These are phyloP conservation scores for Timema cristinae DNA, from an alignment of 2,888 invertebrate species.

Conservation along the genomic window DNA sequence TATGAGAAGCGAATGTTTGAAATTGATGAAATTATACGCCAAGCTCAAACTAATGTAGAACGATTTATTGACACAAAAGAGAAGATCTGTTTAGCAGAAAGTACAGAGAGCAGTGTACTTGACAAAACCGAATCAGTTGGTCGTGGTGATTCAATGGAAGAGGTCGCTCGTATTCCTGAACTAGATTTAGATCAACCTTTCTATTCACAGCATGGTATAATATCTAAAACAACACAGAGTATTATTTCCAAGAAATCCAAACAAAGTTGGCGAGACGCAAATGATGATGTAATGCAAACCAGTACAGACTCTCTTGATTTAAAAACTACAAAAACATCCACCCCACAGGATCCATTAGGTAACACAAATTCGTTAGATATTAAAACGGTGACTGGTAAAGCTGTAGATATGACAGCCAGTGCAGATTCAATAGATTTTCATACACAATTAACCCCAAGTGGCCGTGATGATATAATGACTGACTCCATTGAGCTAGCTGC, in stretches of 20 bases:
- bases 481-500: constrained; percentile 53
- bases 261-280: constrained; percentile 33
- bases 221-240: background rate
- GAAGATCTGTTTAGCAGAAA: constrained; percentile 25
- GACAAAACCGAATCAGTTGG: constrained; percentile 54
- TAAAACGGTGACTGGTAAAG: constrained; percentile 44
- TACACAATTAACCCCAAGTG: constrained; percentile 33
- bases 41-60: constrained; percentile 64
- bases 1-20: constrained; percentile 63
- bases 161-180: constrained; percentile 52
- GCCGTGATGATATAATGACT: constrained; percentile 47
- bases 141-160: constrained; percentile 51
- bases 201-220: constrained; percentile 18
- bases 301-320: constrained; percentile 62
- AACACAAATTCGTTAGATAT: constrained; percentile 67
- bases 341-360: constrained; percentile 48
- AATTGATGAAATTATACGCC: constrained; percentile 63
- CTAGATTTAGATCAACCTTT: constrained; percentile 48
- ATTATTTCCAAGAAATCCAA: constrained; percentile 20
- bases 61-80: constrained; percentile 50
- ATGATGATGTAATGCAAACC: constrained; percentile 53
- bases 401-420: constrained; percentile 43
- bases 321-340: constrained; percentile 44
- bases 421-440: constrained; percentile 51
- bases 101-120: constrained; percentile 46